Base-by-base conservation (phyloP, 2,797 vertebrate species). In the Urophycis tenuis region DNA sequence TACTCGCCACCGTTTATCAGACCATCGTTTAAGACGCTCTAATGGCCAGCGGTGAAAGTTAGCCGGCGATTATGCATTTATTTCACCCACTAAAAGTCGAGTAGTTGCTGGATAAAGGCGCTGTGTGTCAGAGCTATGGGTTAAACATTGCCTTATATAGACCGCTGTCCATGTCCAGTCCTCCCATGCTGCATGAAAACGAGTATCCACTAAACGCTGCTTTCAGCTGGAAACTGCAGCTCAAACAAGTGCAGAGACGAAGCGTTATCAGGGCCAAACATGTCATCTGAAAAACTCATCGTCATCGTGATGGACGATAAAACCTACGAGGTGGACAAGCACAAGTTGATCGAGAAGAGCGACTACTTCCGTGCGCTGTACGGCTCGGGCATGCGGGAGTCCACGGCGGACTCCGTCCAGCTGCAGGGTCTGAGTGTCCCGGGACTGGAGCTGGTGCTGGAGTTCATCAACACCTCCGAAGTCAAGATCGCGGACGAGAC, bases 341-440 rank as follows among this genome's bases (percentile, higher is more conserved):
- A 92, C 82, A 95, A 95, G 87, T 94, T 99, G 73, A 95, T 98
- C 22, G 97, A 98, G 87, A 96, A 98, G 87, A 99, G 97, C 83
- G 97, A 97, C 89, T 99, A 96, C 86, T 99, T 99, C 91, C 93
- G 95, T 31, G 97, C 97, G 0, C 91, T 99, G 12, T 98, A 95
- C 92, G 95, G 94, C 91, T 99, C 97, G 5, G 97, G 97, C n/a
- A 98, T 99, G 97, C 91, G 93, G 78, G 97, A 98, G 89, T 95
- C 96, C 19, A 94, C 87, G 74, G 91, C 94, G 87, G 93, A 93
- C 82, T 93, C 91, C 0, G 94, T 95, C 79, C 94, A 94, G 88
- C 93, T 98, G 90, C 93, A 95, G 85, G 97, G 97, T 17, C 93
- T 99, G 80, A 97, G 96, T 76, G 94, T 93, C 0, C 89, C 90